Conservation (phyloP, 1,140 invertebrate species). For the Leptestheria dahalacensis region DNA sequence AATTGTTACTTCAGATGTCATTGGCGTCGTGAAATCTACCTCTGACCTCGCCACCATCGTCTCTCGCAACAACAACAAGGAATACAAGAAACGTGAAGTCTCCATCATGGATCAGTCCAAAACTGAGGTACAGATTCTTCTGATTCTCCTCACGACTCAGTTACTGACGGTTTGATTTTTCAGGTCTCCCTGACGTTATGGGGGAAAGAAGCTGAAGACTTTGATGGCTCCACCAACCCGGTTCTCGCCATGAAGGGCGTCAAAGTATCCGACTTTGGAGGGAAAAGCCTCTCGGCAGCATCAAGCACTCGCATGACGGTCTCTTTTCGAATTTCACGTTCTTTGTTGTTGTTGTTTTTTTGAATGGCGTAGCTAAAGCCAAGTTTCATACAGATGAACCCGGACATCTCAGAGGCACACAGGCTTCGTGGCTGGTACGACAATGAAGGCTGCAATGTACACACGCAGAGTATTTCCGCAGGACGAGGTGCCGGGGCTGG, state of each 20-base stretch:
- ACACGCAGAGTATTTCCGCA: constrained; percentile 45
- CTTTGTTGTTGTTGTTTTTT: constrained; percentile 7
- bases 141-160: no score
- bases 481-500: constrained; percentile 22
- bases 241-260: constrained; percentile 69
- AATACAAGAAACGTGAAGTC: constrained; percentile 80
- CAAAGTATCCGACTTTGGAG: constrained; percentile 55
- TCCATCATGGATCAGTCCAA: constrained; percentile 71
- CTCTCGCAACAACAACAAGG: constrained; percentile 53
- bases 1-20: no score
- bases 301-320: constrained; percentile 28
- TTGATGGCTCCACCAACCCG: constrained; percentile 55
- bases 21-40: constrained; percentile 69
- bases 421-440: constrained; percentile 80
- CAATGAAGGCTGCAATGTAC: constrained; percentile 44
- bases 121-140: constrained; percentile 59
- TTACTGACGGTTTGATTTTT: no score
- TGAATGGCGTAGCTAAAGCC: no score
- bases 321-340: background rate
- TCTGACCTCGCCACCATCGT: constrained; percentile 55
- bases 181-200: constrained; percentile 40
- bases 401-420: constrained; percentile 75
- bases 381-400: constrained; percentile 53
- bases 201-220: constrained; percentile 66
- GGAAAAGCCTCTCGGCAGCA: constrained; percentile 45